Evolutionary conservation across 2,888 invertebrate species (phyloP), one percentile per base, ranked within the genome.

Genomic region (Tenodera sinensis): DNA sequence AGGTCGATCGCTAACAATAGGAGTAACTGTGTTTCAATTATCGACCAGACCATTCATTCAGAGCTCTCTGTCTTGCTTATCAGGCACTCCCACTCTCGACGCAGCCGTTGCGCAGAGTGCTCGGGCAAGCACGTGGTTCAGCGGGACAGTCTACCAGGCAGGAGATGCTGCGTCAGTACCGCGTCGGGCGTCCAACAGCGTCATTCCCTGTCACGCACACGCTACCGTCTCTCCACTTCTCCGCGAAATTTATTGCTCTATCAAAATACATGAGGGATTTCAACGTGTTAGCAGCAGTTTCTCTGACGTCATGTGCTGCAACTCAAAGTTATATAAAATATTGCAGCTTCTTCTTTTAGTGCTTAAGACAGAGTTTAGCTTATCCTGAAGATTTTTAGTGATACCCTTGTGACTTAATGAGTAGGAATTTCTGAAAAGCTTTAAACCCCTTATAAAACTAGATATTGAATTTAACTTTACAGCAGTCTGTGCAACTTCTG

Each of bases 111-210:
- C 86, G 86, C 86, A 87, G 0, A 71, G 34, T 15, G 30, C 28
- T 85, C 27, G 25, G 82, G 14, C 25, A 34, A 81, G 54, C 86
- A 87, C 86, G 86, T 87, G 86, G 86, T 20, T 87, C 7, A 81
- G 86, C 81, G 86, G 86, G 86, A 14, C 20, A 25, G 27, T 87
- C 86, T 87, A 87, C 28, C 25, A 82, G 81, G 81, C 71, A 81
- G 86, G 86, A 82, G 86, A 81, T 81, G 86, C 86, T 71, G 71
- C 86, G 81, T 30, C 86, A 87, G 86, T 87, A 20, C 28, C 81
- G 86, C 86, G 86, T 87, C 86, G 81, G 86, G 27, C 86, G 86
- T 28, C 81, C 81, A 25, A 42, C n/a, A 30, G 84, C 84, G 25
- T 34, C 54, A 20, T 1, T 71, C 54, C 25, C 15, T 14, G 54